These are phyloP conservation scores for Menura novaehollandiae DNA, from an alignment of 2,113 vertebrate species.

Conservation along the genomic window DNA sequence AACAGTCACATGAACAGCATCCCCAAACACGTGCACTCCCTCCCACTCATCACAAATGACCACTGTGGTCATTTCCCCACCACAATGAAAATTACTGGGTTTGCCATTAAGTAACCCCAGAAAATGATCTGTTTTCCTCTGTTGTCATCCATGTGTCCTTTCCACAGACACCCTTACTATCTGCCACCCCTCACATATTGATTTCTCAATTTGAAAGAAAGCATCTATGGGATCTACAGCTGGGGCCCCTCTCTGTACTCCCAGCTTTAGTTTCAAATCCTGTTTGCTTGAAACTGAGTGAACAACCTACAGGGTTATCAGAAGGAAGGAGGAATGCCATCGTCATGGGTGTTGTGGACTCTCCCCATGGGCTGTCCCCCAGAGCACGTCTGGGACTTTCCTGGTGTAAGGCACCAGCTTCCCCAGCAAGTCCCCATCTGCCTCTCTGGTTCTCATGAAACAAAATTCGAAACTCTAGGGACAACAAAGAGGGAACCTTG, in stretches of 20 bases:
- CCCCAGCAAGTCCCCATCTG: neutral
- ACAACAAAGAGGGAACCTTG: neutral
- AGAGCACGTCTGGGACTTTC: neutral
- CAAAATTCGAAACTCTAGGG: neutral
- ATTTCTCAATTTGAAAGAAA: neutral
- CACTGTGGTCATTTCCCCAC: neutral
- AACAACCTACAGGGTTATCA: neutral
- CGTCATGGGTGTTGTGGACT: neutral
- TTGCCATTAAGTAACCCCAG: neutral
- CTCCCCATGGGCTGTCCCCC: neutral
- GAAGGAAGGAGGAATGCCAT: neutral
- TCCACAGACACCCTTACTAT: neutral
- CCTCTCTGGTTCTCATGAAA: neutral
- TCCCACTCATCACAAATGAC: neutral
- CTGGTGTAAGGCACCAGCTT: neutral
- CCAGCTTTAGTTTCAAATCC: neutral
- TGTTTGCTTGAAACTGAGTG: neutral
- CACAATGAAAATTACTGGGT: fast-evolving
- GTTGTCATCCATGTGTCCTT: neutral
- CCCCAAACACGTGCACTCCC: neutral
- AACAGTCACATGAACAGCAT: neutral
- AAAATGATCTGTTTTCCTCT: neutral
- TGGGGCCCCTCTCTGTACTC: neutral
- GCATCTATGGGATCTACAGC: neutral
- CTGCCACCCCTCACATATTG: neutral